Conservation (phyloP, 2,797 vertebrate genomes). For the Garrulus glandarius region DNA sequence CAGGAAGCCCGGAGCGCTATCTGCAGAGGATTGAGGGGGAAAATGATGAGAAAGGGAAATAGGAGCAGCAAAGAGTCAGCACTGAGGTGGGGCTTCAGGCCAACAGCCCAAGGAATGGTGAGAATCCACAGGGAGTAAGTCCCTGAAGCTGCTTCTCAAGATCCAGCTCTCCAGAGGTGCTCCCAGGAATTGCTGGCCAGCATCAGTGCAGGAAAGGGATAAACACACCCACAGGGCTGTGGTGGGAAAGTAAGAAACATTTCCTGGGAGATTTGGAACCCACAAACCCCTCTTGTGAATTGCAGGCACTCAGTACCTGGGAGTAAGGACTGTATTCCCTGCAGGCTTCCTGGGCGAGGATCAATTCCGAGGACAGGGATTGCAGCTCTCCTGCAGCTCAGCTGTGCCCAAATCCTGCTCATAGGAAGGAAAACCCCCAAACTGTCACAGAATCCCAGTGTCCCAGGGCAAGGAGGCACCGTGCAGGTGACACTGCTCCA, state of each 20-base stretch:
- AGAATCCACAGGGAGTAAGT: background rate
- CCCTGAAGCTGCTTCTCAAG: background rate
- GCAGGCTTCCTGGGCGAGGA: fast-evolving
- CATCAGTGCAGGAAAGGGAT: fast-evolving
- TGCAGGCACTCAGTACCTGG: background rate
- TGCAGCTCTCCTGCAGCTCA: background rate
- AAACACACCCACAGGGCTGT: fast-evolving
- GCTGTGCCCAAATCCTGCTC: background rate
- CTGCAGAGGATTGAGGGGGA: fast-evolving
- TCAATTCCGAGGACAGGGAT: fast-evolving
- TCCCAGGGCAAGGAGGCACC: background rate
- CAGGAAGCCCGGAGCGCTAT: fast-evolving
- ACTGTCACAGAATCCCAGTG: background rate
- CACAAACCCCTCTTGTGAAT: background rate
- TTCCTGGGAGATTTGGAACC: background rate
- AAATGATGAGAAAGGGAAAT: background rate
- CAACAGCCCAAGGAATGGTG: background rate
- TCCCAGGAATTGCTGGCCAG: background rate
- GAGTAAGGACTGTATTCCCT: background rate
- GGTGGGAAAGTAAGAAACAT: fast-evolving
- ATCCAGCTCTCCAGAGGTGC: background rate
- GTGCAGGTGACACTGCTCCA: background rate
- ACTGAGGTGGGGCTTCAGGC: background rate
- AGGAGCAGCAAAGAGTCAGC: background rate
- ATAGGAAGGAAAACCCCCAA: fast-evolving